A percentile compares a stretch with the other conserved stretches of the same genome.
Evolutionary conservation across 2,888 invertebrate genomes (phyloP).

Genomic region (Strigamia crassipes): DNA sequence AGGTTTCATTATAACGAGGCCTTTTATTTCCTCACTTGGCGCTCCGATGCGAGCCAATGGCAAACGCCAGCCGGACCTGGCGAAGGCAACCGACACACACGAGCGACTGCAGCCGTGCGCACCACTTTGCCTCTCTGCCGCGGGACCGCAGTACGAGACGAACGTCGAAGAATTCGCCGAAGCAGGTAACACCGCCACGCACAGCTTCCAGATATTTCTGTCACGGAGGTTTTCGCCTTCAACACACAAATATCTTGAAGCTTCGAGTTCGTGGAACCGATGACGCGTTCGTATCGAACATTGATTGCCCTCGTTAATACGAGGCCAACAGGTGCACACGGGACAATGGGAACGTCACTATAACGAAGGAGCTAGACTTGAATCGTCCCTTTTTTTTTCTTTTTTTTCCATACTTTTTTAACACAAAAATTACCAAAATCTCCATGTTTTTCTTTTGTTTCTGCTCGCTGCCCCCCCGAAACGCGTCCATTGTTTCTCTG

Average conservation of each 20-base stretch:
- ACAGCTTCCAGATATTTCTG: not conserved
- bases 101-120: not conserved
- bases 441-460: not conserved
- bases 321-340: constrained; percentile 10
- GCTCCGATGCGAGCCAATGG: constrained; percentile 10
- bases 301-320: constrained; percentile 10
- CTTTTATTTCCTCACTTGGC: constrained; percentile 3
- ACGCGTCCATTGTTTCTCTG: no score
- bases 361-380: not conserved
- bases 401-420: no score
- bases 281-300: not conserved
- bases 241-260: no score
- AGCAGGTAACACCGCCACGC: not conserved
- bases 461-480: not conserved
- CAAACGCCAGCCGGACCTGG: not conserved
- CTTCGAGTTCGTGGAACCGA: no score
- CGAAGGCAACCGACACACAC: not conserved
- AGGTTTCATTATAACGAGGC: constrained; percentile 1
- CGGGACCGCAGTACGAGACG: not conserved
- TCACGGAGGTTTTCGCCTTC: no score
- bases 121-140: not conserved
- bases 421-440: no score
- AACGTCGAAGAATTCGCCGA: not conserved
- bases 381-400: not conserved
- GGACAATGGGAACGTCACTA: not conserved